A percentile compares a stretch with the other conserved stretches of the same genome.
These are phyloP conservation scores for Chromobotia macracanthus DNA, from an alignment of 2,797 vertebrate genomes.

Conservation along the genomic window DNA sequence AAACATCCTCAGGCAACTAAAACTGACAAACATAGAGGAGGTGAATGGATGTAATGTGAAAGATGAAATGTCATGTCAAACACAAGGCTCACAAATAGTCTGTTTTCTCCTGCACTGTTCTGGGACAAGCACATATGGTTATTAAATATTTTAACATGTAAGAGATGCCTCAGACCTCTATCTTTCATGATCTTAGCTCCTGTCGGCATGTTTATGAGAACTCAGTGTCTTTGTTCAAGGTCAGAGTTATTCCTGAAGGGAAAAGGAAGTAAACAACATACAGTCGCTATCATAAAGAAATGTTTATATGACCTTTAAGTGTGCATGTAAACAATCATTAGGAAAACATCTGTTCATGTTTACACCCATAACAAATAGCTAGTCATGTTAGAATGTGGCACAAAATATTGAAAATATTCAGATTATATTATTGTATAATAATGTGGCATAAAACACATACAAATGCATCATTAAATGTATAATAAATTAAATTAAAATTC, in stretches of 20 bases:
- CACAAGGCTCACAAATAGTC: background rate
- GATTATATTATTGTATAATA: too few species aligned
- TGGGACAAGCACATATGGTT: slow-evolving; percentile 7
- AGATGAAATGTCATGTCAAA: background rate
- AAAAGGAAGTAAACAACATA: background rate
- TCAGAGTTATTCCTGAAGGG: slow-evolving; percentile 3
- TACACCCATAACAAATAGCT: background rate
- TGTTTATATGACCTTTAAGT: background rate
- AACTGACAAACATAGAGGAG: background rate
- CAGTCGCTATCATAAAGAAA: background rate
- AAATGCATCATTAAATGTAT: background rate
- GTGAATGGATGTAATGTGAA: slow-evolving; percentile 4
- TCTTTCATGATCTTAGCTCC: slow-evolving; percentile 27
- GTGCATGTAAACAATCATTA: slow-evolving; percentile 13
- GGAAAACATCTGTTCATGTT: background rate
- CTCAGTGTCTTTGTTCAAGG: slow-evolving; percentile 2
- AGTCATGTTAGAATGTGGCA: background rate
- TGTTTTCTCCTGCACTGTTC: slow-evolving; percentile 1
- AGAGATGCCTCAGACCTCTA: background rate
- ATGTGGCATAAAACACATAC: background rate
- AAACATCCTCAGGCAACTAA: slow-evolving; percentile 9
- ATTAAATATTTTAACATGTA: slow-evolving; percentile 29
- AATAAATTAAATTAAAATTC: background rate
- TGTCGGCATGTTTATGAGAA: background rate
- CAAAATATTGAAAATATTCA: background rate